A percentile compares a stretch with the other conserved stretches of the same genome.
phyloP scores from a whole-genome alignment of 2,888 invertebrate species.

The Philereme transversata region DNA sequence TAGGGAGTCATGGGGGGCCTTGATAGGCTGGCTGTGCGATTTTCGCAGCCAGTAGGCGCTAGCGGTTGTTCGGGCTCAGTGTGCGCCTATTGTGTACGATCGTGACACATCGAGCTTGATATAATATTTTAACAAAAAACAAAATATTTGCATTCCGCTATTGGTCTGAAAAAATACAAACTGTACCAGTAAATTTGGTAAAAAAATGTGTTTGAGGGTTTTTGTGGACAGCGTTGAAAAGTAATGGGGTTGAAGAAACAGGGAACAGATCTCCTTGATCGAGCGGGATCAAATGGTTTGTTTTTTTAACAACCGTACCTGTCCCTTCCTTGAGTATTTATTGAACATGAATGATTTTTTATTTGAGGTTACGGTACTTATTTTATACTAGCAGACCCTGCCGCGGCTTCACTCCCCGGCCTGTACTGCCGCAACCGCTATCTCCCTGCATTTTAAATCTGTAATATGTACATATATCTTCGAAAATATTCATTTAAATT shows the following conservation, averaged over 20 bases:
- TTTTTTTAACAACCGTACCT: slow-evolving; percentile 7
- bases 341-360: background rate
- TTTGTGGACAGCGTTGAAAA: slow-evolving; percentile 30
- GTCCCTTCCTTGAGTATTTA: background rate
- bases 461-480: no score
- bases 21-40: slow-evolving; percentile 49
- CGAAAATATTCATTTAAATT: no score
- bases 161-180: slow-evolving; percentile 42
- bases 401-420: no score
- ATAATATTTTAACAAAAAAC: slow-evolving; percentile 58
- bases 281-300: slow-evolving; percentile 31
- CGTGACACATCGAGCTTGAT: slow-evolving; percentile 57
- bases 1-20: slow-evolving; percentile 42
- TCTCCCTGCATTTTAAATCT: no score
- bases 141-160: slow-evolving; percentile 52
- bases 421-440: no score
- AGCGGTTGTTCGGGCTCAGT: slow-evolving; percentile 52
- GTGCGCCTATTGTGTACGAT: slow-evolving; percentile 56
- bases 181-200: slow-evolving; percentile 34
- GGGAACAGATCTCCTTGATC: slow-evolving; percentile 33
- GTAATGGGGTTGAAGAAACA: slow-evolving; percentile 32
- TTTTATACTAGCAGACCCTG: no score
- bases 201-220: slow-evolving; percentile 36
- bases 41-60: slow-evolving; percentile 52
- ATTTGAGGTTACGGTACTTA: background rate